Base-by-base conservation (phyloP, 2,888 invertebrate species). In the Eledone cirrhosa region DNA sequence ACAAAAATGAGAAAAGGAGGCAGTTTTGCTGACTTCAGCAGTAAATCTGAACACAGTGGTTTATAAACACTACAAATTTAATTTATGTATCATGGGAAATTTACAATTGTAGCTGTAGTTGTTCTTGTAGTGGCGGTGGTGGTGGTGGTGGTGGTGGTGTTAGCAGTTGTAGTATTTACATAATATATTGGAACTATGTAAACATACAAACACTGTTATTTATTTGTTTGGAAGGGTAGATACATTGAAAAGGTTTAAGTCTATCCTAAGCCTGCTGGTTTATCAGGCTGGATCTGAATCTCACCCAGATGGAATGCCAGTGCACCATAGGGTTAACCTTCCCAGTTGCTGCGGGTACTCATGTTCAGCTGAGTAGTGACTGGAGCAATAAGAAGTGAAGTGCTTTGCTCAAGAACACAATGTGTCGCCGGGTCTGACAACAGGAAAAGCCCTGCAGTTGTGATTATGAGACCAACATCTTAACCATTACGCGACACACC, bases 141-240 rank as follows among this genome's bases (percentile, higher is more conserved):
- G 47, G 24, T 75, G 47, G 47, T 22, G n/a, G 48, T 75, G 47
- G 27, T n/a, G 24, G 27, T 75, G 47, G 24, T 75, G 48, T 48
- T 14, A 41, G 16, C 41, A 13, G 1, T 33, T 16, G 27, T 27
- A 48, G 29, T 76, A 29, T 48, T 53, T 47, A 48, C 27, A 27
- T 48, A 76, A 48, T 13, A 48, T 76, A 41, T 76, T 48, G 53
- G 29, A 76, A 76, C 24, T 48, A 76, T 48, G 48, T 29, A 76
- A 76, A 76, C n/a, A 31, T 48, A 48, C 76, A 48, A 76, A 76
- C 67, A n/a, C n/a, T n/a, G n/a, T n/a, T n/a, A n/a, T n/a, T n/a
- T n/a, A 67, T 29, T 67, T 67, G n/a, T 41, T 41, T 41, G 33
- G 33, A 41, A 41, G 27, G 41, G n/a, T 11, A n/a, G 69, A 16